These are phyloP conservation scores for Vireo griseus DNA, from an alignment of 2,797 vertebrate species.

Conservation along the genomic window DNA sequence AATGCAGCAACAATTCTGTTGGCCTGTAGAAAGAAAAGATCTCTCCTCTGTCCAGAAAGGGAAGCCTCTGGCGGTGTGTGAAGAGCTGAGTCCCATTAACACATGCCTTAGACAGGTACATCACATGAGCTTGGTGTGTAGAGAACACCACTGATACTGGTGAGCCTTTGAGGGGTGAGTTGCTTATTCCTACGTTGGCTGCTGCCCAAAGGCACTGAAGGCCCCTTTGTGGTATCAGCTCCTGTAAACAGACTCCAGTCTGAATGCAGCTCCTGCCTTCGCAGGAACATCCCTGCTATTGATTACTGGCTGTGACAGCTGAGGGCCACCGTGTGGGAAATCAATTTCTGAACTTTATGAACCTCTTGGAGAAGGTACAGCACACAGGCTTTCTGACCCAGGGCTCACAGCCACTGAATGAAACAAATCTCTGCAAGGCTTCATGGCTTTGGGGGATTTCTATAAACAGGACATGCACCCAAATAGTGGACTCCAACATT, in stretches of 20 bases:
- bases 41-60: background rate
- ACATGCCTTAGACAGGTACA: rapidly evolving
- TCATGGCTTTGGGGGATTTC: background rate
- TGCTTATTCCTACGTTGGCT: background rate
- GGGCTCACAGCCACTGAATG: background rate
- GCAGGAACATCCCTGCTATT: background rate
- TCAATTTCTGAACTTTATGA: background rate
- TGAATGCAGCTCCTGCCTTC: background rate
- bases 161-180: background rate
- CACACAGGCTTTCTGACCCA: background rate
- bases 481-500: background rate
- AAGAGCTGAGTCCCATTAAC: background rate
- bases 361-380: background rate
- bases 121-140: background rate
- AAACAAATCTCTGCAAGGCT: background rate
- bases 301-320: background rate
- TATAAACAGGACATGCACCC: background rate
- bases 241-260: background rate
- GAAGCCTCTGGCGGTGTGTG: background rate
- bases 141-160: background rate
- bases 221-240: background rate
- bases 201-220: background rate
- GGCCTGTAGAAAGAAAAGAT: background rate
- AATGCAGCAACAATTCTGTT: background rate
- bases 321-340: background rate